A percentile compares a stretch with the other conserved stretches of the same genome.
These are phyloP conservation scores for Parnassius smintheus DNA, from an alignment of 2,888 invertebrate genomes.

Conservation along the genomic window DNA sequence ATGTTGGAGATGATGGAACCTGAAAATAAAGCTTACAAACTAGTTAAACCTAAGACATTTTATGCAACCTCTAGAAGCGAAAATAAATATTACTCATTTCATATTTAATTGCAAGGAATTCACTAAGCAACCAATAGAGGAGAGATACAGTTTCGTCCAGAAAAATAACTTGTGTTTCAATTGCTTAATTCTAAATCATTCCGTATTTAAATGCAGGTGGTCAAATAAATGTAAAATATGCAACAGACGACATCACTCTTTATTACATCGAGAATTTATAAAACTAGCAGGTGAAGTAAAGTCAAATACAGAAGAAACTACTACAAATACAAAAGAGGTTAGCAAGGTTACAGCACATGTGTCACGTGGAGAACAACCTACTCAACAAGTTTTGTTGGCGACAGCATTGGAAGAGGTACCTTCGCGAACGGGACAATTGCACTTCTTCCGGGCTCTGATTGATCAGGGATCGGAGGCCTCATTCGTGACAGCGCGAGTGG, in stretches of 20 bases:
- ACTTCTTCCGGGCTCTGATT: conserved; percentile 31
- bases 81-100: conserved; percentile 28
- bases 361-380: too few relatives aligned
- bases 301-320: too few relatives aligned
- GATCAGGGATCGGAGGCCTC: conserved; percentile 37
- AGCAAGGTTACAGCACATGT: too few relatives aligned
- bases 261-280: conserved; percentile 12
- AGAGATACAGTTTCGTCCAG: too few relatives aligned
- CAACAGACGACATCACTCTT: conserved; percentile 4
- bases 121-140: neutral
- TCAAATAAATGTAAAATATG: conserved; percentile 25
- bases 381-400: neutral
- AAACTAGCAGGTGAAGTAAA: too few relatives aligned
- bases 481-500: conserved; percentile 31
- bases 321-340: too few relatives aligned
- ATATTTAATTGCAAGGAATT: conserved; percentile 6
- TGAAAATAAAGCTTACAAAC: too few relatives aligned
- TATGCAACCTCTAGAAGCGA: too few relatives aligned
- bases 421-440: conserved; percentile 6
- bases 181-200: conserved; percentile 8
- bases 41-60: too few relatives aligned
- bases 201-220: conserved; percentile 7
- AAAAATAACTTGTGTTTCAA: conserved; percentile 9
- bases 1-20: too few relatives aligned
- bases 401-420: neutral